Evolutionary conservation across 2,113 vertebrate species (phyloP).

Genomic region (Percina caprodes): DNA sequence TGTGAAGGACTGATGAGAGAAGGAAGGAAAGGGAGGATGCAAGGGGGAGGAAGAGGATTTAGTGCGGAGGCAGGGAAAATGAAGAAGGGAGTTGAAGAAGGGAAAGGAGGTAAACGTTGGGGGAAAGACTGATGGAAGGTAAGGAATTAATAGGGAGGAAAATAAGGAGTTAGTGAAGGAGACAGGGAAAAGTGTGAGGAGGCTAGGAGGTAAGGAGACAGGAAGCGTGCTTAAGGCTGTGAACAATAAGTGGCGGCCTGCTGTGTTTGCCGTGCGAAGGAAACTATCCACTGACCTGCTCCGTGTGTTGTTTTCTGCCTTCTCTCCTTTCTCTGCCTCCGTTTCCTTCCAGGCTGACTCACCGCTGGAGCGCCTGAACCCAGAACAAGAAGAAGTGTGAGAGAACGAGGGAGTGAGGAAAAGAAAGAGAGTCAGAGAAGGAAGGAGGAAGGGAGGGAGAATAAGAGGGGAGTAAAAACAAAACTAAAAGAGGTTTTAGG

Average conservation of each 20-base stretch:
- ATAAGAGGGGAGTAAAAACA: slow-evolving; percentile 3
- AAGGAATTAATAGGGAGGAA: not conserved
- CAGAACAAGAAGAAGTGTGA: slow-evolving; percentile 41
- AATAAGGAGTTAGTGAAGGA: not conserved
- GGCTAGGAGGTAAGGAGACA: slow-evolving; percentile 48
- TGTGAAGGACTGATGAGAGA: not conserved
- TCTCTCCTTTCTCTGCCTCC: slow-evolving; percentile 67
- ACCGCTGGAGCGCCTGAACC: slow-evolving; percentile 62
- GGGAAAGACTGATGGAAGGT: not conserved
- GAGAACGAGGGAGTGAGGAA: slow-evolving; percentile 29
- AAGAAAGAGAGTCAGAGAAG: slow-evolving; percentile 24
- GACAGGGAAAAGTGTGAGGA: slow-evolving; percentile 12
- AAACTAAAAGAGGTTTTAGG: slow-evolving; percentile 22
- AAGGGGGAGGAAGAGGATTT: not conserved
- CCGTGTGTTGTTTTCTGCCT: slow-evolving; percentile 22
- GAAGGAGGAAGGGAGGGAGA: slow-evolving; percentile 27
- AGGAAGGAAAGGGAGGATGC: not conserved
- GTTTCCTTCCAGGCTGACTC: slow-evolving; percentile 84
- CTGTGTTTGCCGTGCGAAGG: slow-evolving; percentile 55
- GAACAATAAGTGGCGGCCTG: slow-evolving; percentile 62
- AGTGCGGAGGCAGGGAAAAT: not conserved
- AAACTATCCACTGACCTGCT: slow-evolving; percentile 72
- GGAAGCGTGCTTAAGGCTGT: slow-evolving; percentile 61
- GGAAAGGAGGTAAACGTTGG: not conserved
- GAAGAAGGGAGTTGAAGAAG: not conserved